These are phyloP conservation scores for Tortricodes alternella DNA, from an alignment of 2,888 invertebrate species.

Conservation along the genomic window DNA sequence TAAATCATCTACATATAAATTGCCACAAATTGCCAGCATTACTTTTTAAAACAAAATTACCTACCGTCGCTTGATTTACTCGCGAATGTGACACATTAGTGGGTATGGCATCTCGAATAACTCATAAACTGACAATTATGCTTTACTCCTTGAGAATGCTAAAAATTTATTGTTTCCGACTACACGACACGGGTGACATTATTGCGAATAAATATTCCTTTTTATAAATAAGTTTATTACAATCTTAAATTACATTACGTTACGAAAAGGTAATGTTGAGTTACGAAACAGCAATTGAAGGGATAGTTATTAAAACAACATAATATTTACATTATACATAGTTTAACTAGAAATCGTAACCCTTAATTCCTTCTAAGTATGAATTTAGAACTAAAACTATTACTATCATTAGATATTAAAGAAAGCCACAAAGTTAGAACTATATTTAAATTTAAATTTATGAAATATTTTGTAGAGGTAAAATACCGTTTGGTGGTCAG, in stretches of 20 bases:
- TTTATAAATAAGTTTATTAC: not conserved
- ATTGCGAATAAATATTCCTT: slow-evolving; percentile 22
- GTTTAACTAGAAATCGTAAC: no score
- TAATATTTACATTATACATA: no score
- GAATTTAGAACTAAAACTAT: no score
- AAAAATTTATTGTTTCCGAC: slow-evolving; percentile 72
- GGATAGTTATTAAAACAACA: no score
- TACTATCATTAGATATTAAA: no score
- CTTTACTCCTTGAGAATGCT: slow-evolving; percentile 51
- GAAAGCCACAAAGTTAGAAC: no score
- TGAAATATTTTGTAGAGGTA: no score
- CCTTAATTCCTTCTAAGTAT: no score
- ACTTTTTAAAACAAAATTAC: slow-evolving; percentile 32
- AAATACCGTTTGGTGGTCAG: no score
- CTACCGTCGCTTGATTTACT: slow-evolving; percentile 51
- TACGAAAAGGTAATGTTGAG: no score
- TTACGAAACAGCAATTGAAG: no score
- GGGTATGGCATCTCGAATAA: slow-evolving; percentile 56
- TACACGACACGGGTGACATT: slow-evolving; percentile 44
- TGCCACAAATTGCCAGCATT: slow-evolving; percentile 32
- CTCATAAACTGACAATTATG: slow-evolving; percentile 69
- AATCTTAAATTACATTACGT: not conserved
- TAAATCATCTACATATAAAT: slow-evolving; percentile 33
- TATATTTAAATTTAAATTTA: no score
- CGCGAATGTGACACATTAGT: slow-evolving; percentile 55